Evolutionary conservation across 1,140 invertebrate species (phyloP), one percentile per base, ranked within the genome.

Genomic region (Sycophaga agraensis): DNA sequence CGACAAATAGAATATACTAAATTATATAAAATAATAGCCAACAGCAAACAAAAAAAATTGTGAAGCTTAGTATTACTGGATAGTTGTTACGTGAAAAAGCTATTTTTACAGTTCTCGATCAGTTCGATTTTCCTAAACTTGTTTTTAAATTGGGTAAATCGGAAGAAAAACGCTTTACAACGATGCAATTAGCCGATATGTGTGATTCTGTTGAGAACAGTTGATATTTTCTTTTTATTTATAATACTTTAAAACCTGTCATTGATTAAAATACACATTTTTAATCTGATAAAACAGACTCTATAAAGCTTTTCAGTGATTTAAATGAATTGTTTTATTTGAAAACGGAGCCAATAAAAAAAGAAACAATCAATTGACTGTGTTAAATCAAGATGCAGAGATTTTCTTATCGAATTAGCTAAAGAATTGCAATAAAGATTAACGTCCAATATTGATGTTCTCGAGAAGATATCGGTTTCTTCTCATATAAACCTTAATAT

Each of bases 241-340:
- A 46, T 9, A 28, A 49, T 14, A 39, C 34, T 17, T 49, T 65
- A 16, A 59, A 59, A 55, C 8, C 26, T 6, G 19, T 66, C 4
- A 66, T 59, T 12, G 26, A 63, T 16, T 39, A 63, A 7, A 66
- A 66, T 42, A 53, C 40, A 26, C 17, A 7, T 48, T 63, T 66
- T 28, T 59, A 66, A 59, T 40, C 54, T 16, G 59, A 63, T 46
- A 34, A 22, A 31, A 59, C 21, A n/a, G 40, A 66, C 6, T 59
- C 59, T 19, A 17, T 66, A 24, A 66, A 66, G 59, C 24, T 66
- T 12, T 21, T 63, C 19, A 9, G 48, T 35, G 64, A 66, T 31
- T 34, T 66, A 37, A 31, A 46, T 42, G 6, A 14, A 11, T 17
- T 66, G n/a, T 17, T 62, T 11, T 54, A 63, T 43, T 22, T 43